These are phyloP conservation scores for Protomyctophum bolini DNA, from an alignment of 2,113 vertebrate species.

Conservation along the genomic window DNA sequence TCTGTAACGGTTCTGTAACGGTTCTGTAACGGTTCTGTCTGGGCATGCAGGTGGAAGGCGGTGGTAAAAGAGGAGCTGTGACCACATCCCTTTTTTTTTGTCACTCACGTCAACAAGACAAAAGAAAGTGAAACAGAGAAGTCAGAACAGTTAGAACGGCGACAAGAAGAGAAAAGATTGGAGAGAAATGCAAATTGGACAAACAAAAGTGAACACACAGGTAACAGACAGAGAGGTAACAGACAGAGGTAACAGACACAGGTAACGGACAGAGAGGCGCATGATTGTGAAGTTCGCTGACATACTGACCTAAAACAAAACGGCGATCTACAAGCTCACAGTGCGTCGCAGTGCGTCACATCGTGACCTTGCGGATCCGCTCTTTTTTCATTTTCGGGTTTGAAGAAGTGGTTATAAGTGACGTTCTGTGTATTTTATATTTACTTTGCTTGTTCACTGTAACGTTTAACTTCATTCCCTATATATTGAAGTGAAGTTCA, in stretches of 20 bases:
- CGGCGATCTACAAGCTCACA: neutral
- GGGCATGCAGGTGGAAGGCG: conserved; percentile 63
- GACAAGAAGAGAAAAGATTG: conserved; percentile 1
- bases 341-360: too few relatives aligned
- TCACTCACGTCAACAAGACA: conserved; percentile 6
- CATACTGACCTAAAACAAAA: neutral
- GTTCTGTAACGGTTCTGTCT: conserved; percentile 64
- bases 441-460: too few relatives aligned
- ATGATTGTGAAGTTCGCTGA: neutral
- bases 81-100: conserved; percentile 21
- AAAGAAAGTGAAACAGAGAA: conserved; percentile 27
- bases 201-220: conserved; percentile 8
- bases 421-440: too few relatives aligned
- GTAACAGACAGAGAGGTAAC: neutral
- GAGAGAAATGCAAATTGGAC: neutral
- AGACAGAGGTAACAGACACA: conserved; percentile 3
- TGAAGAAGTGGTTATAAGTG: too few relatives aligned
- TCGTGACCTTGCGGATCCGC: too few relatives aligned
- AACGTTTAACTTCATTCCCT: too few relatives aligned
- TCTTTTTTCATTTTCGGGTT: too few relatives aligned
- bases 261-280: neutral
- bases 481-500: too few relatives aligned
- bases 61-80: conserved; percentile 35
- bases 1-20: conserved; percentile 62
- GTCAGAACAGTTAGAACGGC: neutral